These are phyloP conservation scores for Manis crassicaudata DNA, from an alignment of 2,797 vertebrate species.

Conservation along the genomic window DNA sequence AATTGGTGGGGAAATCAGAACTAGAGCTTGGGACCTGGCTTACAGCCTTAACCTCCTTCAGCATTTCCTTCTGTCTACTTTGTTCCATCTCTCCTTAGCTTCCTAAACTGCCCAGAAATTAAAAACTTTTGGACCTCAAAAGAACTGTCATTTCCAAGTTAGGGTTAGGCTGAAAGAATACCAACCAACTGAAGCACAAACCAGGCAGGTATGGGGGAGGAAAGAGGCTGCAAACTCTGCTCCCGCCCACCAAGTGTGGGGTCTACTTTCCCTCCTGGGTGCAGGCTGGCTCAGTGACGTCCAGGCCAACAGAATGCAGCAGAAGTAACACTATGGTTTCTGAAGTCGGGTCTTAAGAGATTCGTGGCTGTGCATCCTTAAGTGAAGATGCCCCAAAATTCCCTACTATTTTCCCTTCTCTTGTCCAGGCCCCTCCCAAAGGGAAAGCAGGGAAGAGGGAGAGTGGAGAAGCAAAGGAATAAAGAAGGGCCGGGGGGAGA, in stretches of 20 bases:
- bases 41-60: neutral
- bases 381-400: neutral
- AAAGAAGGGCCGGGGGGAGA: neutral
- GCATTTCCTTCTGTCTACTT: neutral
- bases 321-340: conserved; percentile 5
- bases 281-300: neutral
- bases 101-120: neutral
- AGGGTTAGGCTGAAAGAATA: neutral
- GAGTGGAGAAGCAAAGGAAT: neutral
- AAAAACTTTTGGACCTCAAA: neutral
- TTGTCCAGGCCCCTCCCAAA: neutral
- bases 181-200: neutral
- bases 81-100: neutral
- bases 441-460: neutral
- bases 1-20: neutral
- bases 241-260: neutral
- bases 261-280: neutral
- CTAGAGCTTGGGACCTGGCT: neutral
- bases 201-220: neutral
- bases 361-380: neutral
- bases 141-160: conserved; percentile 13
- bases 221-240: neutral
- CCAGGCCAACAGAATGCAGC: neutral
- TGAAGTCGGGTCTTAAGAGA: neutral
- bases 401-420: conserved; percentile 24